Percentiles rank a stretch among this genome's conserved stretches.
These are phyloP conservation scores for Haplochromis vanheusdeni DNA, from an alignment of 2,113 vertebrate genomes.

Conservation along the genomic window DNA sequence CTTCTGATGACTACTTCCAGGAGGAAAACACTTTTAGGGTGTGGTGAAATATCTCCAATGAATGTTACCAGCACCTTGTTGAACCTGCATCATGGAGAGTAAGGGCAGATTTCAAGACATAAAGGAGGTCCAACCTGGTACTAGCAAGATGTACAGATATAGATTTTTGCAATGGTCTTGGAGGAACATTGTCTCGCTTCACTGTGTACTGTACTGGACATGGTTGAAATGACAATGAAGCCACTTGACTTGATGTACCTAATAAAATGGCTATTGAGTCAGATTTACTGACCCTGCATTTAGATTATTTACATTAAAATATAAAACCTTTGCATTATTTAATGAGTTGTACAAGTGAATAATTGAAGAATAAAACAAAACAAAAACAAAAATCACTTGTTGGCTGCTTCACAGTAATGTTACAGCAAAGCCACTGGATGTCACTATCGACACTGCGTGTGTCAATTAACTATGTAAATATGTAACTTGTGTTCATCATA, in stretches of 20 bases:
- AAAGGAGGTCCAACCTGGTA: background rate
- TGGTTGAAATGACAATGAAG: background rate
- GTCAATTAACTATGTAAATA: background rate
- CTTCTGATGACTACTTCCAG: background rate
- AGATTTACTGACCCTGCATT: background rate
- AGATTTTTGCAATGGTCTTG: background rate
- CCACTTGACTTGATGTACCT: background rate
- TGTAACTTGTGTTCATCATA: background rate
- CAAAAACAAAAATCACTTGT: background rate
- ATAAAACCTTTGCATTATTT: background rate
- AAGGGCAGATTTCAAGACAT: background rate
- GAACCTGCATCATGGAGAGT: background rate
- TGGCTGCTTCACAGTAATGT: background rate
- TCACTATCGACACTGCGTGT: background rate
- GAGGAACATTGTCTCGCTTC: background rate
- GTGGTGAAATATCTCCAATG: background rate
- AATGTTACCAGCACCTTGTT: background rate
- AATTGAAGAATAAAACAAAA: background rate
- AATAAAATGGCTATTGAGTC: background rate
- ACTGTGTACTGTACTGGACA: background rate
- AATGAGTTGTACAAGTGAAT: background rate
- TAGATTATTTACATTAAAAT: background rate
- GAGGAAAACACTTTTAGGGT: background rate
- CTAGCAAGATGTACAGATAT: background rate
- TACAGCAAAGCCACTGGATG: background rate